A percentile compares a stretch with the other conserved stretches of the same genome.
phyloP scores from a whole-genome alignment of 2,888 invertebrate genomes.

The Amphipoea lucens region DNA sequence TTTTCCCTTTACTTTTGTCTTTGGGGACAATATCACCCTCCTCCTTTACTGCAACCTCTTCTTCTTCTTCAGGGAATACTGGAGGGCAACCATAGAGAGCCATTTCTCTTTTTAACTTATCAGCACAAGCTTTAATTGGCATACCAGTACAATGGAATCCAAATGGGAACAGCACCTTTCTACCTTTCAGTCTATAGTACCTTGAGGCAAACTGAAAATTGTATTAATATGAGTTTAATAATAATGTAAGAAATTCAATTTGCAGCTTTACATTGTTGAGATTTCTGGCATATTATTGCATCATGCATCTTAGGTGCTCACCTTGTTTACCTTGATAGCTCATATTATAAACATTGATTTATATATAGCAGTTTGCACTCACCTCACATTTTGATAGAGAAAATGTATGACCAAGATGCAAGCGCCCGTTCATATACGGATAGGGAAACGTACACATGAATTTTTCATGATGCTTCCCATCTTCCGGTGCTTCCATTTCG shows the following conservation, averaged over 20 bases:
- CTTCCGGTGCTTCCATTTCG: slow-evolving; percentile 94
- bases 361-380: slow-evolving; percentile 65
- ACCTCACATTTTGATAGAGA: slow-evolving; percentile 99
- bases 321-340: neutral
- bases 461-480: slow-evolving; percentile 93
- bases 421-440: slow-evolving; percentile 99
- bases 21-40: slow-evolving; percentile 91
- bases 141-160: slow-evolving; percentile 99
- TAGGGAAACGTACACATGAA: slow-evolving; percentile 98
- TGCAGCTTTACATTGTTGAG: neutral
- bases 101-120: slow-evolving; percentile 98
- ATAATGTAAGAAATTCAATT: neutral
- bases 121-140: slow-evolving; percentile 99
- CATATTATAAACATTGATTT: slow-evolving; percentile 22
- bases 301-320: slow-evolving; percentile 22
- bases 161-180: slow-evolving; percentile 98
- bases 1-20: slow-evolving; percentile 95
- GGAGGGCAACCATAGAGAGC: slow-evolving; percentile 98
- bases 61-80: slow-evolving; percentile 93
- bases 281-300: slow-evolving; percentile 26
- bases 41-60: slow-evolving; percentile 85
- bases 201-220: slow-evolving; percentile 95
- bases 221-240: too few species aligned
- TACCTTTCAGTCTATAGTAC: slow-evolving; percentile 97
- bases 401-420: slow-evolving; percentile 99